These are phyloP conservation scores for Crocuta crocuta DNA, from an alignment of 2,113 vertebrate species.

Conservation along the genomic window DNA sequence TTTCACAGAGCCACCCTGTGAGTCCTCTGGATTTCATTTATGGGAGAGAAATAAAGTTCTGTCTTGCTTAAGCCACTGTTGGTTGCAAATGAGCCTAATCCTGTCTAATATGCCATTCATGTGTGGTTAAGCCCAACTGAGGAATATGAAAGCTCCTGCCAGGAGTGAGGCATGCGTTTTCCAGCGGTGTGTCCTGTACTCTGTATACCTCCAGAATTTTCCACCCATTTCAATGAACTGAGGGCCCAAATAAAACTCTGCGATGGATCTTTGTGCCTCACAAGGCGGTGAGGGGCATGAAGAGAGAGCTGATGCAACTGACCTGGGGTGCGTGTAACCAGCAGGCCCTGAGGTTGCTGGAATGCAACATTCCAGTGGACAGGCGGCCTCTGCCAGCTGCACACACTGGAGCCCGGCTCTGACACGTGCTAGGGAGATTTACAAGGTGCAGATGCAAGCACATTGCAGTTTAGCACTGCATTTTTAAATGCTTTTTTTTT, in stretches of 20 bases:
- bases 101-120: conserved; percentile 38
- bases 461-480: not conserved
- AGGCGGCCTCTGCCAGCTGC: not conserved
- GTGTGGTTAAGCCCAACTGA: conserved; percentile 22
- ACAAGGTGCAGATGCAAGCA: conserved; percentile 63
- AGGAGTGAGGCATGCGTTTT: not conserved
- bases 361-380: not conserved
- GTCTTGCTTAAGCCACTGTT: conserved; percentile 53
- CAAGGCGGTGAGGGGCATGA: not conserved
- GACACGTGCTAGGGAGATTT: conserved; percentile 66
- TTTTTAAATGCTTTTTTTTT: not conserved
- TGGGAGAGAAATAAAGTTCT: conserved; percentile 48
- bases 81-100: conserved; percentile 73
- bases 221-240: not conserved
- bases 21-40: conserved; percentile 54
- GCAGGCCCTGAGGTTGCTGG: not conserved
- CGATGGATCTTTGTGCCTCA: not conserved
- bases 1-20: not conserved
- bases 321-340: not conserved
- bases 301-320: not conserved
- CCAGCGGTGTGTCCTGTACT: not conserved
- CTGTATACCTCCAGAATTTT: not conserved
- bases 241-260: not conserved
- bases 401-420: not conserved
- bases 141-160: not conserved